phyloP scores from a whole-genome alignment of 1,140 invertebrate genomes.

The Pachyrhynchus sulphureomaculatus region DNA sequence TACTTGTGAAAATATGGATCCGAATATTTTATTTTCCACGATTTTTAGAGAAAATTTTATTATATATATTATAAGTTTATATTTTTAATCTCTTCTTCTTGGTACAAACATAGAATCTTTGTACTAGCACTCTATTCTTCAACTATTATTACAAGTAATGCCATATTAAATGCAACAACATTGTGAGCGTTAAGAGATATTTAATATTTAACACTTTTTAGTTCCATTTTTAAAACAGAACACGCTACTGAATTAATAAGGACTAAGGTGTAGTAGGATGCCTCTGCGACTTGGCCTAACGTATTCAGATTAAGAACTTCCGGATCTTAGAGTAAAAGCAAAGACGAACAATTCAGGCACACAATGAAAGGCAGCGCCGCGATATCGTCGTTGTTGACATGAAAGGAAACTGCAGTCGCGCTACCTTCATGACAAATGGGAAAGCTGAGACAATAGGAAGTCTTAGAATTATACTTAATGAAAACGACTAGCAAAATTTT shows the following conservation, averaged over 20 bases:
- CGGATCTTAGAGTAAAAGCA: slow-evolving; percentile 1
- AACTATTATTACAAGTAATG: too few species aligned
- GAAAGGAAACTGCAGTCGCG: neutral
- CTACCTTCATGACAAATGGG: slow-evolving; percentile 10
- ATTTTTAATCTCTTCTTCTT: too few species aligned
- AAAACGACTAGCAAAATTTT: neutral
- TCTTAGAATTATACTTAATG: neutral
- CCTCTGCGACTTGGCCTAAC: slow-evolving; percentile 1
- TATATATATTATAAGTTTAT: too few species aligned
- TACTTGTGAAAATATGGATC: too few species aligned
- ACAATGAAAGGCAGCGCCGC: slow-evolving; percentile 4
- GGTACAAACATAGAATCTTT: too few species aligned
- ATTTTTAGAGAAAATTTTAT: too few species aligned
- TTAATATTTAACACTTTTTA: neutral
- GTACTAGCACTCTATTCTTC: too few species aligned
- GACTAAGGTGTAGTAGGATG: neutral
- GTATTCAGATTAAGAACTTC: slow-evolving; percentile 10
- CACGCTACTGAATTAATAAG: neutral
- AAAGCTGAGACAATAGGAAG: slow-evolving; percentile 1
- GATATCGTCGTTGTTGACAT: neutral
- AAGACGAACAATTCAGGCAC: neutral
- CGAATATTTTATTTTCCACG: too few species aligned
- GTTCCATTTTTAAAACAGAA: neutral
- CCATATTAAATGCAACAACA: too few species aligned
- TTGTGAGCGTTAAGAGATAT: too few species aligned